Percentiles rank a stretch among this genome's conserved stretches.
Evolutionary conservation across 2,797 vertebrate genomes (phyloP).

Genomic region (Lepidocolaptes lacrymiger): DNA sequence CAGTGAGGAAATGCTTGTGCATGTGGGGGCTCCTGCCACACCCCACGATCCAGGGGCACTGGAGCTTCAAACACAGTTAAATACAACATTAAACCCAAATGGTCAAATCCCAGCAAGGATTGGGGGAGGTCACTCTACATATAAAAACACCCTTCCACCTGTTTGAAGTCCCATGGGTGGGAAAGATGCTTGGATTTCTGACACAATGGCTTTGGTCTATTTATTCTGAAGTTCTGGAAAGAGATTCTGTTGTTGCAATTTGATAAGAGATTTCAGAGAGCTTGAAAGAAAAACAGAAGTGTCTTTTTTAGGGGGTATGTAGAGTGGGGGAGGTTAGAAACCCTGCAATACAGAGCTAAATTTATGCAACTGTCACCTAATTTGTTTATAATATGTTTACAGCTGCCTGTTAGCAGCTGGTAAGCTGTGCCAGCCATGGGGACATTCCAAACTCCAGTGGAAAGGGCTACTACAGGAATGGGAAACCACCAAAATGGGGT

Average conservation of each 20-base stretch:
- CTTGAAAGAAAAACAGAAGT: background rate
- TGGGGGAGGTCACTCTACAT: background rate
- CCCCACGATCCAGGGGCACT: background rate
- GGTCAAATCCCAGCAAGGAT: background rate
- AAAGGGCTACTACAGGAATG: background rate
- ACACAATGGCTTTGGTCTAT: background rate
- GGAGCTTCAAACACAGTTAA: background rate
- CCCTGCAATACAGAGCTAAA: background rate
- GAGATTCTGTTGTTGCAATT: background rate
- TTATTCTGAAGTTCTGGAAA: background rate
- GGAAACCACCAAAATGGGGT: background rate
- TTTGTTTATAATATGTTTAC: background rate
- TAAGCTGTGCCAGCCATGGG: background rate
- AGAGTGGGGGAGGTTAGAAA: background rate
- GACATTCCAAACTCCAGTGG: background rate
- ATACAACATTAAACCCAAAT: background rate
- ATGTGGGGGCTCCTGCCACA: background rate
- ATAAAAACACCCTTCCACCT: background rate
- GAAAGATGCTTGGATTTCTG: background rate
- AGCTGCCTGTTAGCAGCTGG: background rate
- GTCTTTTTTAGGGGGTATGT: background rate
- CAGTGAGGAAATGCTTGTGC: background rate
- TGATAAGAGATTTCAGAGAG: background rate
- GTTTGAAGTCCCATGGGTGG: background rate
- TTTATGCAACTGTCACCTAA: background rate